These are phyloP conservation scores for Apamea monoglypha DNA, from an alignment of 2,888 invertebrate species.

Conservation along the genomic window DNA sequence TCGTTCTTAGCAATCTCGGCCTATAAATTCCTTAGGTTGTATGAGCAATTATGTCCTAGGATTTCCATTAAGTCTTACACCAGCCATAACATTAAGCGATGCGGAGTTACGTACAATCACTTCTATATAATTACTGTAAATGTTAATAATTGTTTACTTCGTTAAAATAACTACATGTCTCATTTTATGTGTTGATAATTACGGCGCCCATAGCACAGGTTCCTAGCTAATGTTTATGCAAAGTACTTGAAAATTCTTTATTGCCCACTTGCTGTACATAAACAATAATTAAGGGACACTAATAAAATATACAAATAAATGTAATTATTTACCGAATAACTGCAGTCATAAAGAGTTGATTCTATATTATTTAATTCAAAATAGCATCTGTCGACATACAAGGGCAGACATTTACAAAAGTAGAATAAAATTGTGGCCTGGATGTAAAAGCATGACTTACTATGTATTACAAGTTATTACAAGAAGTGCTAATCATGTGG, in stretches of 20 bases:
- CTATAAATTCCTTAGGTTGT: slow-evolving; percentile 55
- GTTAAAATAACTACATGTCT: slow-evolving; percentile 63
- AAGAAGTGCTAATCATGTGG: slow-evolving; percentile 20
- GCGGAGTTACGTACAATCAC: slow-evolving; percentile 55
- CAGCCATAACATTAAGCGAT: slow-evolving; percentile 66
- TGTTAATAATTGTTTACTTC: slow-evolving; percentile 61
- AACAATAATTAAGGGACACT: slow-evolving; percentile 46
- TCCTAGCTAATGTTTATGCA: slow-evolving; percentile 44
- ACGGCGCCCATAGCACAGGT: slow-evolving; percentile 35
- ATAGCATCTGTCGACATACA: slow-evolving; percentile 4
- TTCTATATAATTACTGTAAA: slow-evolving; percentile 59
- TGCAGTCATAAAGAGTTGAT: slow-evolving; percentile 5
- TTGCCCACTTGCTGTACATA: slow-evolving; percentile 35
- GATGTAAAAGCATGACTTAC: not conserved
- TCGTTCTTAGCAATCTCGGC: slow-evolving; percentile 45
- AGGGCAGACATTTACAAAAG: not conserved
- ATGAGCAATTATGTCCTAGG: slow-evolving; percentile 56
- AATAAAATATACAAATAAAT: slow-evolving; percentile 46
- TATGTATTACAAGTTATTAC: not conserved
- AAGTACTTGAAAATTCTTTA: slow-evolving; percentile 52
- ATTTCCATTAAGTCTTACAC: slow-evolving; percentile 64
- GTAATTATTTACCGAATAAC: slow-evolving; percentile 14
- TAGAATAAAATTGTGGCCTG: not conserved
- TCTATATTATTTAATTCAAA: slow-evolving; percentile 23
- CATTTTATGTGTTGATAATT: slow-evolving; percentile 64